phyloP scores from a whole-genome alignment of 2,888 invertebrate genomes.

The Synergus japonicus region DNA sequence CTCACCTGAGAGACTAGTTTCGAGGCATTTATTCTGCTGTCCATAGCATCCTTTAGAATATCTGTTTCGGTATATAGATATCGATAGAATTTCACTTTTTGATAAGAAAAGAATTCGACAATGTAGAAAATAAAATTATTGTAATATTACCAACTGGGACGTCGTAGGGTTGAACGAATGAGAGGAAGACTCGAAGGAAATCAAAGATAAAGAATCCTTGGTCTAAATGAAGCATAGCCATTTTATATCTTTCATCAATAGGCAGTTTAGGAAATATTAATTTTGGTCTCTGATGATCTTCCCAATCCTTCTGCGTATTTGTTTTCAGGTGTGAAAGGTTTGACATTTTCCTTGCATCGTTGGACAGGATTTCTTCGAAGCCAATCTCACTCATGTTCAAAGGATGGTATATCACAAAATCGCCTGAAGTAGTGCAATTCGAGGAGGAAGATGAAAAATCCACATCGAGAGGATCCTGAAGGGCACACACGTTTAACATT shows the following conservation, averaged over 20 bases:
- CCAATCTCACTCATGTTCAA: slow-evolving; percentile 51
- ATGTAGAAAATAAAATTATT: slow-evolving; percentile 34
- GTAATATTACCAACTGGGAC: slow-evolving; percentile 82
- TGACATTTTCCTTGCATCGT: slow-evolving; percentile 52
- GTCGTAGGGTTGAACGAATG: slow-evolving; percentile 82
- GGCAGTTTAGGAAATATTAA: slow-evolving; percentile 70
- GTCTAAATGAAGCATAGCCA: slow-evolving; percentile 80
- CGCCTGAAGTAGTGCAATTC: slow-evolving; percentile 64
- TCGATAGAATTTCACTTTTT: neutral
- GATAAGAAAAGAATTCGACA: neutral
- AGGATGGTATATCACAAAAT: slow-evolving; percentile 59
- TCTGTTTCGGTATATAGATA: slow-evolving; percentile 63
- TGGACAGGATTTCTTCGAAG: slow-evolving; percentile 47
- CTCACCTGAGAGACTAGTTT: slow-evolving; percentile 74
- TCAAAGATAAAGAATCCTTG: slow-evolving; percentile 82
- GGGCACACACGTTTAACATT: slow-evolving; percentile 51
- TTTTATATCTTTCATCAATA: slow-evolving; percentile 69
- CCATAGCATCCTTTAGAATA: slow-evolving; percentile 73
- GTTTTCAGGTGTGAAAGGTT: slow-evolving; percentile 70
- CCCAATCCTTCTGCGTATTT: slow-evolving; percentile 63
- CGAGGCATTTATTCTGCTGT: slow-evolving; percentile 71
- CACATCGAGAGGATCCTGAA: slow-evolving; percentile 50
- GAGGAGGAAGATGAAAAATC: slow-evolving; percentile 53
- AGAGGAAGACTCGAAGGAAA: slow-evolving; percentile 82
- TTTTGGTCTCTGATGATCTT: slow-evolving; percentile 59